phyloP scores from a whole-genome alignment of 1,140 invertebrate species.

The Drosophila tsacasi region DNA sequence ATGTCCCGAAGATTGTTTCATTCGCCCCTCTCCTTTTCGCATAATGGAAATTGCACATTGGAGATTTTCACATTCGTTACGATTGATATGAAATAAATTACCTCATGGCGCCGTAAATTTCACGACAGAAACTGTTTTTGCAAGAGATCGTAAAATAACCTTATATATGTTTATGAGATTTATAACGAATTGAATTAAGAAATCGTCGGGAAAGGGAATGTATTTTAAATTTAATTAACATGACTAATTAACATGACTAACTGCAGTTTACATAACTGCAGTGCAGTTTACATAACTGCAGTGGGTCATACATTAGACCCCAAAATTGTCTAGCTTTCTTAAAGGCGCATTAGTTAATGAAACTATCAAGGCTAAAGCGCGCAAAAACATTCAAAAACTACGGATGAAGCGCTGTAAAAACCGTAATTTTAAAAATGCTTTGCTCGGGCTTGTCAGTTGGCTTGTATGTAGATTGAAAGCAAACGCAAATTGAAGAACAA shows the following conservation, averaged over 20 bases:
- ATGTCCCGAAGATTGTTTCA: constrained; percentile 65
- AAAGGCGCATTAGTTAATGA: constrained; percentile 37
- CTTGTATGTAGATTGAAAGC: constrained; percentile 52
- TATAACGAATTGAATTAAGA: background rate
- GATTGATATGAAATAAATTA: constrained; percentile 53
- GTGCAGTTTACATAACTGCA: background rate
- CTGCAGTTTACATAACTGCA: too few species aligned
- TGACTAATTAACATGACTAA: background rate
- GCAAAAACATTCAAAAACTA: constrained; percentile 27
- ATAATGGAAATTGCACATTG: constrained; percentile 60
- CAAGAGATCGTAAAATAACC: background rate
- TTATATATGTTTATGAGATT: background rate
- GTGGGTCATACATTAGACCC: too few species aligned
- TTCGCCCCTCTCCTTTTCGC: constrained; percentile 16
- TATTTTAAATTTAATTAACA: background rate
- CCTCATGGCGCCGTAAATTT: constrained; percentile 35
- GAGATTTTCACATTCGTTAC: constrained; percentile 42
- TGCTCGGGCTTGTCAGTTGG: constrained; percentile 30
- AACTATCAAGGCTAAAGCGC: constrained; percentile 5
- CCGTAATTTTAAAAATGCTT: constrained; percentile 18
- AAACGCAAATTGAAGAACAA: constrained; percentile 64
- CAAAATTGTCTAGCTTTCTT: background rate
- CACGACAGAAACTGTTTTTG: background rate
- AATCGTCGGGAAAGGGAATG: background rate
- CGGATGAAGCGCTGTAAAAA: constrained; percentile 7